A percentile compares a stretch with the other conserved stretches of the same genome.
These are phyloP conservation scores for Reticulitermes speratus DNA, from an alignment of 1,140 invertebrate species.

Conservation along the genomic window DNA sequence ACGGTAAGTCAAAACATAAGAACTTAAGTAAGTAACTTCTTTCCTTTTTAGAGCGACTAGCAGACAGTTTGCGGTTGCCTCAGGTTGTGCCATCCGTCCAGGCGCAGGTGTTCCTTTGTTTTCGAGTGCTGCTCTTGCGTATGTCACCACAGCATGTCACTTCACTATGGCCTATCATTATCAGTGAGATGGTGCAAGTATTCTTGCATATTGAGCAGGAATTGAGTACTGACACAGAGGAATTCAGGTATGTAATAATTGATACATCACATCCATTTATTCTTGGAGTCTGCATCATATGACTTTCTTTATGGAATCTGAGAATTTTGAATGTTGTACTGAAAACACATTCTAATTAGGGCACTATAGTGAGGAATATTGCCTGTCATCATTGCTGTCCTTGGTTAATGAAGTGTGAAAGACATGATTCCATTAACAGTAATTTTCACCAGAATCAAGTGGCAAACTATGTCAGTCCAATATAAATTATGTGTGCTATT, in stretches of 20 bases:
- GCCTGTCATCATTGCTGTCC: too few relatives aligned
- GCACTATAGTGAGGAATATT: too few relatives aligned
- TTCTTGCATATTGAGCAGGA: conserved; percentile 90
- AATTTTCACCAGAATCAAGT: too few relatives aligned
- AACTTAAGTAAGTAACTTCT: background rate
- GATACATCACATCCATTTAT: background rate
- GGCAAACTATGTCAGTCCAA: too few relatives aligned
- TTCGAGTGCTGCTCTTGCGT: conserved; percentile 82
- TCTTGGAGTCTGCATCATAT: background rate
- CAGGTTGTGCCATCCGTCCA: conserved; percentile 81
- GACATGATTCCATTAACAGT: too few relatives aligned
- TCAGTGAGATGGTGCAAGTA: conserved; percentile 91
- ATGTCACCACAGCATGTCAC: conserved; percentile 87
- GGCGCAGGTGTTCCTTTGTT: conserved; percentile 87
- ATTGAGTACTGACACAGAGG: conserved; percentile 73
- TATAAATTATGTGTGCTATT: too few relatives aligned
- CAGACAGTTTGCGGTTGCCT: conserved; percentile 78
- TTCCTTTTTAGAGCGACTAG: conserved; percentile 70
- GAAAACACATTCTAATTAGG: background rate
- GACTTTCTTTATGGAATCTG: background rate
- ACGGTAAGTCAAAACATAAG: too few relatives aligned
- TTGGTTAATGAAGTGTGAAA: too few relatives aligned
- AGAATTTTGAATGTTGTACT: background rate
- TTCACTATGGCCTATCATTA: conserved; percentile 91
- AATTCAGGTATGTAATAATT: conserved; percentile 64